phyloP scores from a whole-genome alignment of 1,140 invertebrate species.

The Drosophila funebris region DNA sequence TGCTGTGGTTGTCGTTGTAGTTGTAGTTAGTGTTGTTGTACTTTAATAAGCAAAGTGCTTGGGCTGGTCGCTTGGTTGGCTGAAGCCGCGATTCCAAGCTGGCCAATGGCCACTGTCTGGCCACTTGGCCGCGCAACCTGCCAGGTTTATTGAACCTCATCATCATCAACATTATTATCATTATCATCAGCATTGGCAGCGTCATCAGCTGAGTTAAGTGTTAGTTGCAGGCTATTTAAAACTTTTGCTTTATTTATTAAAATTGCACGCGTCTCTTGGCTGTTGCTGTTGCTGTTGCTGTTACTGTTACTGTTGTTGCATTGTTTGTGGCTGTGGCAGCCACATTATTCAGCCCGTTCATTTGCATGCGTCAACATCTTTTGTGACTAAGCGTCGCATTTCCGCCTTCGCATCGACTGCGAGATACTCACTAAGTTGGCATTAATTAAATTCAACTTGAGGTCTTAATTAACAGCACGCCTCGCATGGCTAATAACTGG shows the following conservation, averaged over 20 bases:
- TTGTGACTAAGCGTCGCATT: constrained; percentile 66
- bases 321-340: constrained; percentile 39
- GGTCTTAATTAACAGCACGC: constrained; percentile 64
- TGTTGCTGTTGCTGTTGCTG: constrained; percentile 1
- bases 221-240: constrained; percentile 59
- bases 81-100: constrained; percentile 43
- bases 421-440: constrained; percentile 28
- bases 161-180: constrained; percentile 24
- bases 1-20: constrained; percentile 21
- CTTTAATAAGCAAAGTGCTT: constrained; percentile 80
- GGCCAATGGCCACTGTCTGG: constrained; percentile 59
- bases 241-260: constrained; percentile 65
- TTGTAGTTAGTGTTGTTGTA: constrained; percentile 46
- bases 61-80: constrained; percentile 70
- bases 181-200: constrained; percentile 8
- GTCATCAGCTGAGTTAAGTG: constrained; percentile 59
- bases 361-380: constrained; percentile 68
- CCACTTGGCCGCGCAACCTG: constrained; percentile 71
- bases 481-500: constrained; percentile 70
- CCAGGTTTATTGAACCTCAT: constrained; percentile 57
- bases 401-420: constrained; percentile 60
- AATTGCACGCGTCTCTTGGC: constrained; percentile 13
- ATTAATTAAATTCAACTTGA: constrained; percentile 60
- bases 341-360: constrained; percentile 45
- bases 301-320: constrained; percentile 15